Evolutionary conservation across 2,797 vertebrate species (phyloP), one percentile per base, ranked within the genome.

Genomic region (Tapirus indicus): DNA sequence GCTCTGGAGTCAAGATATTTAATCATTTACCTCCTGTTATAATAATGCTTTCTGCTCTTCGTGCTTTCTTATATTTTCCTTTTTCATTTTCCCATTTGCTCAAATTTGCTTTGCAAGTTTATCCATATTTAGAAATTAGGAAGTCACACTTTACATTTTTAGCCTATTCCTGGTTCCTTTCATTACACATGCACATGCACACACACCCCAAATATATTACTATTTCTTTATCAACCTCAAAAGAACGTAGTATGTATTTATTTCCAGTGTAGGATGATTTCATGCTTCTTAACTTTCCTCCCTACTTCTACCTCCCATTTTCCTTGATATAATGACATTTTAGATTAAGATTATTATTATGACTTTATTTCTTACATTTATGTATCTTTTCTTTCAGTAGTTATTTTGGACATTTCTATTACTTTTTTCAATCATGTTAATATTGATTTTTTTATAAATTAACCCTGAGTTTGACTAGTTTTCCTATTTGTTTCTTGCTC

Each of bases 111-210:
- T 88, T 95, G 49, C 32, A 86, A 85, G 7, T 47, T 91, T 47
- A 35, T 85, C 88, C 71, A 35, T 89, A 72, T 64, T 88, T 95
- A 75, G 60, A 94, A 68, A 68, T 96, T 64, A 94, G 64, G 35
- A 82, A 58, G 20, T 91, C 38, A 77, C 14, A 20, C 41, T 80
- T 64, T 27, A 11, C 54, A 47, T 87, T 86, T 92, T 77, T 69
- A 82, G n/a, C 49, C 12, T 79, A 29, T 11, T 47, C 32, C 29
- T 95, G 20, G 2, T 83, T 95, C 32, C 68, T 93, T 95, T 91
- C 71, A 85, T 84, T 27, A 17, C 21, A 62, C 9, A 44, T 6
- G 47, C 21, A 62, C 9, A 44, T 4, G 47, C 12, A 84, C 23
- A 38, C 4, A 71, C 0, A 38, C 1, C 17, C 17, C n/a, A 52